Percentiles rank a stretch among this genome's conserved stretches.
These are phyloP conservation scores for Scomber scombrus DNA, from an alignment of 2,113 vertebrate genomes.

Conservation along the genomic window DNA sequence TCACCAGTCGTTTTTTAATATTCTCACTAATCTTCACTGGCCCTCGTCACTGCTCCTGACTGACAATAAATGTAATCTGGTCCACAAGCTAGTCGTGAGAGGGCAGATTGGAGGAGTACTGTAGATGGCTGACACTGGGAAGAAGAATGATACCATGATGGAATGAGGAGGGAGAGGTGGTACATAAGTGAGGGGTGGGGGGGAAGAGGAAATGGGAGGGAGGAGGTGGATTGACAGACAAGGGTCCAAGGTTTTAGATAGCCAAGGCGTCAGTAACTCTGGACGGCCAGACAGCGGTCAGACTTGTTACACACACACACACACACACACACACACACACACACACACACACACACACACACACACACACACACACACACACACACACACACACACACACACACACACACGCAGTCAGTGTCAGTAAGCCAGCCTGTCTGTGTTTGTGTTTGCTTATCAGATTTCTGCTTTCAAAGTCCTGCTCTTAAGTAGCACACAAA, in stretches of 20 bases:
- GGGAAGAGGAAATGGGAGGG: constrained; percentile 51
- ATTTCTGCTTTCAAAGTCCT: constrained; percentile 40
- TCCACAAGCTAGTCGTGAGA: neutral
- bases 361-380: constrained; percentile 9
- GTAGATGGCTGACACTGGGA: neutral
- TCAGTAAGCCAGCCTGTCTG: constrained; percentile 49
- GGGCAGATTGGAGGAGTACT: neutral
- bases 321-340: constrained; percentile 8
- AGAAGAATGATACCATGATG: neutral
- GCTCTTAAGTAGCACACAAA: constrained; percentile 36
- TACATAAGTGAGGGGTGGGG: neutral
- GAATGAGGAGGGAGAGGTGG: constrained; percentile 22
- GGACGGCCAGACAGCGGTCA: constrained; percentile 63
- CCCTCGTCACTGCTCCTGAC: neutral
- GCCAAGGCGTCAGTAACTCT: constrained; percentile 71
- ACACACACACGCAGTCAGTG: constrained; percentile 16
- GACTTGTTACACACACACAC: constrained; percentile 26
- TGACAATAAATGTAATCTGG: neutral
- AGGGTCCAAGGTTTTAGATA: constrained; percentile 69
- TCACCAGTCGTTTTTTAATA: neutral
- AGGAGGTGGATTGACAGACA: constrained; percentile 38
- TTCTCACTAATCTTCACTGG: neutral
- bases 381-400: neutral
- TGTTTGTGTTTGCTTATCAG: constrained; percentile 64
- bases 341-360: neutral